Conservation (phyloP, 2,113 vertebrate genomes). For the Leptosomus discolor region DNA sequence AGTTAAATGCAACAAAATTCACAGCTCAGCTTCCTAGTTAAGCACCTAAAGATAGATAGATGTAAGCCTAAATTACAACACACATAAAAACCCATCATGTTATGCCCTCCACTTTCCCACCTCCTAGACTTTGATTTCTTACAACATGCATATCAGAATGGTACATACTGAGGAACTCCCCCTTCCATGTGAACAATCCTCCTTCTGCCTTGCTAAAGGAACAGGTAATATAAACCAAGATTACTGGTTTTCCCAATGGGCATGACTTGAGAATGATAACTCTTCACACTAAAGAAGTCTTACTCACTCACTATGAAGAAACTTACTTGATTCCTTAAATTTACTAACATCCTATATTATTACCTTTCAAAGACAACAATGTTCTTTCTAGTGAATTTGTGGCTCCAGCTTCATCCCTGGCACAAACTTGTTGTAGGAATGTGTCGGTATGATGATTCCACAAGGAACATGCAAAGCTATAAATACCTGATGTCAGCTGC, state of each 20-base stretch:
- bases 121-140: not conserved
- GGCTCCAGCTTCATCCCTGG: constrained; percentile 80
- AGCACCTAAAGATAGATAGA: not conserved
- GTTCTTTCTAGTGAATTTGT: constrained; percentile 90
- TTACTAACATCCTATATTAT: not conserved
- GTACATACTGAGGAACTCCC: not conserved
- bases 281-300: not conserved
- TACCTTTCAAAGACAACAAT: constrained; percentile 94
- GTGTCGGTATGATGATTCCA: constrained; percentile 97
- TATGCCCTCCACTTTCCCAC: not conserved
- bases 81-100: fast-evolving
- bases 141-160: not conserved
- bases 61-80: not conserved
- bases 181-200: fast-evolving
- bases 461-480: constrained; percentile 92
- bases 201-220: not conserved
- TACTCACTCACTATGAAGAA: not conserved
- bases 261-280: not conserved
- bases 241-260: not conserved
- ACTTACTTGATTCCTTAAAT: not conserved
- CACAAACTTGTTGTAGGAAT: constrained; percentile 88
- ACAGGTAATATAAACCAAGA: not conserved
- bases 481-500: constrained; percentile 93
- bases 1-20: not conserved
- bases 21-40: not conserved